Evolutionary conservation across 2,888 invertebrate species (phyloP).

Genomic region (Heliconius hortense): DNA sequence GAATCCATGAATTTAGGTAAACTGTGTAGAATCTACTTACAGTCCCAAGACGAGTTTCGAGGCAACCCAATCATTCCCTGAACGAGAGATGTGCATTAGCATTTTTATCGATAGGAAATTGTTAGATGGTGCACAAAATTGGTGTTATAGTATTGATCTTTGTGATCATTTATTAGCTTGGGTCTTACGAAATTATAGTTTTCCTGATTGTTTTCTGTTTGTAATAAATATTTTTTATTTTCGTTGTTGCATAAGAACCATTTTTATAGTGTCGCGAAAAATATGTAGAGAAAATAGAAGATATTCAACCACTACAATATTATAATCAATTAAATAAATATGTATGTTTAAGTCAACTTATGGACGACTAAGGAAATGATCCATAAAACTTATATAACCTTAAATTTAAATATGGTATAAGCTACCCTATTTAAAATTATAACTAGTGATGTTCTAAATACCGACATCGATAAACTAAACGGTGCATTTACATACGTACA

Average conservation of each 20-base stretch:
- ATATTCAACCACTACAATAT: no score
- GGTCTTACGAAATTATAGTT: neutral
- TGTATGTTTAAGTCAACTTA: neutral
- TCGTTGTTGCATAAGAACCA: no score
- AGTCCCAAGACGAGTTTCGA: conserved; percentile 52
- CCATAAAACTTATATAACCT: neutral
- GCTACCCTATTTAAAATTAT: neutral
- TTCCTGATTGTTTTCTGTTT: no score
- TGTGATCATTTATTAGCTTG: conserved; percentile 29
- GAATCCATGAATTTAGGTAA: conserved; percentile 31
- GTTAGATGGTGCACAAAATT: conserved; percentile 53
- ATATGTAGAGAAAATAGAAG: no score
- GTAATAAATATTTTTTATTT: no score
- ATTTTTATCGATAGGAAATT: conserved; percentile 75
- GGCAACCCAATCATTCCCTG: conserved; percentile 70
- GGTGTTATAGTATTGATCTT: conserved; percentile 49
- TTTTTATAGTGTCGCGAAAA: no score
- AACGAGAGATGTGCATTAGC: conserved; percentile 68
- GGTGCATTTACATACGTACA: conserved; percentile 70
- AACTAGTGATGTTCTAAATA: conserved; percentile 27
- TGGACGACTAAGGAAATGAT: neutral
- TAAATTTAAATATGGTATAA: neutral
- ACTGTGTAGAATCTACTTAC: conserved; percentile 50
- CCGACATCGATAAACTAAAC: conserved; percentile 40
- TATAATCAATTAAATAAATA: neutral